Conservation (phyloP, 2,888 invertebrate species). For the Cetonia aurata region DNA sequence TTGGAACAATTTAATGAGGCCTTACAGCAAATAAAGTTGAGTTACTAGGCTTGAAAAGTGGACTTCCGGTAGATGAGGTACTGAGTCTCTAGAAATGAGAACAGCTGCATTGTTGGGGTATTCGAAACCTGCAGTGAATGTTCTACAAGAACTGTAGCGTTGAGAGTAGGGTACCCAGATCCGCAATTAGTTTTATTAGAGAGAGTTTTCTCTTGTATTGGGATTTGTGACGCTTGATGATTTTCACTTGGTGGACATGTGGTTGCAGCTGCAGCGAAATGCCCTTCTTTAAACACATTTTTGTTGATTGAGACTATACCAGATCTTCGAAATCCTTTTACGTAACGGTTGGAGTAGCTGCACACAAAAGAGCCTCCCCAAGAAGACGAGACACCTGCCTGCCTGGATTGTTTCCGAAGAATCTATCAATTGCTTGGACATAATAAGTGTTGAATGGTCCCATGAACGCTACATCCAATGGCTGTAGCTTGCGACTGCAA, state of each 20-base stretch:
- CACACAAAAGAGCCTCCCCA: conserved; percentile 6
- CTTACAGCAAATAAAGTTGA: too few relatives aligned
- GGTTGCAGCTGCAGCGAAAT: conserved; percentile 2
- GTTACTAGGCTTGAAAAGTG: too few relatives aligned
- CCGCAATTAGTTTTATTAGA: too few relatives aligned
- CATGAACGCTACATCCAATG: conserved; percentile 9
- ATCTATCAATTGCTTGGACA: conserved; percentile 8
- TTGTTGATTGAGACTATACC: conserved; percentile 2
- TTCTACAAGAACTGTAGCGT: too few relatives aligned
- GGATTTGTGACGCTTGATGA: too few relatives aligned
- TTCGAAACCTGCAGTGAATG: too few relatives aligned
- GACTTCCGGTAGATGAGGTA: too few relatives aligned
- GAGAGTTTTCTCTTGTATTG: too few relatives aligned
- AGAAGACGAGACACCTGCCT: conserved; percentile 11
- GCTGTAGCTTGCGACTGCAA: neutral
- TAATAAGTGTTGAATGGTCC: conserved; percentile 1
- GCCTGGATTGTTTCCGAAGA: conserved; percentile 1
- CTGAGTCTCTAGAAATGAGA: too few relatives aligned
- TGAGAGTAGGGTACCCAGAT: too few relatives aligned
- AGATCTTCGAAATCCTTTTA: conserved; percentile 14
- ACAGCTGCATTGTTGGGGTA: too few relatives aligned
- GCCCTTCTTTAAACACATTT: neutral
- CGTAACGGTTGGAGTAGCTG: conserved; percentile 1
- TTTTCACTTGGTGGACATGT: neutral
- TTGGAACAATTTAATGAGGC: too few relatives aligned